Evolutionary conservation across 2,888 invertebrate species (phyloP), one percentile per base, ranked within the genome.

Genomic region (Synergus itoensis): DNA sequence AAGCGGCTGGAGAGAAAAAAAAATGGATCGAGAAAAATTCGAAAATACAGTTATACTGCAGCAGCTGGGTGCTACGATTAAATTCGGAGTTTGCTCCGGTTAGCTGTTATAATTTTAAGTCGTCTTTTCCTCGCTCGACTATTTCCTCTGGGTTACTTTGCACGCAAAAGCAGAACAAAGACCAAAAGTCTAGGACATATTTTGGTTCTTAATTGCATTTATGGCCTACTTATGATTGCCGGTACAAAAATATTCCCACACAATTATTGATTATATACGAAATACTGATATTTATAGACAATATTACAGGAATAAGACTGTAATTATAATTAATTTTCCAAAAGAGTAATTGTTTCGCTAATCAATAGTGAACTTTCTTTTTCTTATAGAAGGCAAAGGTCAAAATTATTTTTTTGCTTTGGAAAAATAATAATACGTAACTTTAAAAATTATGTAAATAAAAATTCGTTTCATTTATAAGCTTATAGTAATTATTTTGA

Each of bases 71-170:
- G 73, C 73, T 73, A 36, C 48, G 73, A 73, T 73, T 73, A 73
- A 73, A 73, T 73, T 73, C 73, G 73, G 53, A 73, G 36, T 67
- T 67, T 67, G 67, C 67, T 67, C 67, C 48, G 48, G 69, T 69
- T 69, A 28, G 60, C 60, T 21, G 60, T 60, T 60, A 60, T 21
- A 60, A 53, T 53, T 53, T 53, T 53, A 53, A 53, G 48, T 53
- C 48, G 48, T 53, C 48, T 65, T 73, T 53, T 73, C 16, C 28
- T 9, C 73, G 21, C 69, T 69, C 40, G 73, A 28, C 36, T 53
- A 11, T 69, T 43, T 73, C 48, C 48, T 48, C 73, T 53, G 11
- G 8, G 16, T 48, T 69, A 73, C n/a, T 73, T 40, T 73, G 73
- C 36, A 73, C 73, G 48, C 69, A 73, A 12, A 67, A 73, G 21